Conservation (phyloP, 1,140 invertebrate genomes). For the Meloidogyne exigua region DNA sequence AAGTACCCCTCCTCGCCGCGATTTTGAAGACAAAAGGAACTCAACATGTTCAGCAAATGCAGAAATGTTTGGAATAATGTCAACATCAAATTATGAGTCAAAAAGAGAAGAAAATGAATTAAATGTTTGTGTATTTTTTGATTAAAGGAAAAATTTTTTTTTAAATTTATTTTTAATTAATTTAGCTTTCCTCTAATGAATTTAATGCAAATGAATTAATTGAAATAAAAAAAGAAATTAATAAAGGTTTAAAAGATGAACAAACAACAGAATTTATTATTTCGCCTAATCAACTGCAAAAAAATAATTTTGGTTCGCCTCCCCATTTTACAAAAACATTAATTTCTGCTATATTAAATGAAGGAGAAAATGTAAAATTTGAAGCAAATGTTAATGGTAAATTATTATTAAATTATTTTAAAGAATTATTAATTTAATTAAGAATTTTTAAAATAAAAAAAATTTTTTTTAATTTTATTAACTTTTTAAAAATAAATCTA, state of each 20-base stretch:
- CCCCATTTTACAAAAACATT: conserved; percentile 60
- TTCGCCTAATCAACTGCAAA: conserved; percentile 45
- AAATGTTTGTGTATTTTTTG: background rate
- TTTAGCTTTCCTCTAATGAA: too few relatives aligned
- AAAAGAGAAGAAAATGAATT: background rate
- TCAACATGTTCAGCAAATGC: background rate
- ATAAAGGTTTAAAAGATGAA: background rate
- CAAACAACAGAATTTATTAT: conserved; percentile 21
- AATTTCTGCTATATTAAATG: conserved; percentile 51
- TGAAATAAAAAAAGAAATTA: too few relatives aligned
- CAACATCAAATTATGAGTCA: background rate
- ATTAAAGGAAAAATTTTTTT: too few relatives aligned
- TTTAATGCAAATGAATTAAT: too few relatives aligned
- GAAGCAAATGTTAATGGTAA: conserved; percentile 61
- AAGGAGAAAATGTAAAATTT: conserved; percentile 54
- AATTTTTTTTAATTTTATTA: too few relatives aligned
- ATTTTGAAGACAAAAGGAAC: background rate
- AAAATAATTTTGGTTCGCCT: conserved; percentile 52
- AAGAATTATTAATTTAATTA: too few relatives aligned
- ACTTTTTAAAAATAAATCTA: too few relatives aligned
- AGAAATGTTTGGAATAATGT: conserved; percentile 3
- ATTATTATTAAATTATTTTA: conserved; percentile 18
- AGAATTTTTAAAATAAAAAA: too few relatives aligned
- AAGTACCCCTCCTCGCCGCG: conserved; percentile 3
- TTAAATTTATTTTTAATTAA: too few relatives aligned